Conservation (phyloP, 2,888 invertebrate species). For the Oscheius sp. region DNA sequence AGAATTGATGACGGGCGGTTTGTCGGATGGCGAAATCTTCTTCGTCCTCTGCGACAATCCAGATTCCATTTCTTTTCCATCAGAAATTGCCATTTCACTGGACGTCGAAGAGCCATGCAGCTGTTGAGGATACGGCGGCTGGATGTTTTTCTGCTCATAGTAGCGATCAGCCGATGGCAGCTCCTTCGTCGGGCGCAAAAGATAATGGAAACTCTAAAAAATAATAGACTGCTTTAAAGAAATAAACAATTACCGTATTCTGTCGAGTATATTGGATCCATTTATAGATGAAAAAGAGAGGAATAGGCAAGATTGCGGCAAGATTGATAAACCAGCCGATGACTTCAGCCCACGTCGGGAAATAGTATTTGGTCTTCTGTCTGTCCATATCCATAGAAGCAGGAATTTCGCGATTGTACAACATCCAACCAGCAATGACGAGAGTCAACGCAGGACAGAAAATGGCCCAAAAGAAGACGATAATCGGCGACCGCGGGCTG, state of each 20-base stretch:
- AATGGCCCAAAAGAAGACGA: conserved; percentile 13
- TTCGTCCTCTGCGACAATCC: too few relatives aligned
- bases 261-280: neutral
- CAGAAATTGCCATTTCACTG: too few relatives aligned
- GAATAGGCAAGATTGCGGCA: neutral
- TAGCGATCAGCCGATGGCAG: conserved; percentile 13
- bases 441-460: conserved; percentile 14
- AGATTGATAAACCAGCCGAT: conserved; percentile 30
- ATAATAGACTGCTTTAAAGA: too few relatives aligned
- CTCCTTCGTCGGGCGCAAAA: conserved; percentile 16
- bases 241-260: too few relatives aligned
- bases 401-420: neutral
- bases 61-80: too few relatives aligned
- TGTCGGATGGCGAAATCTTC: too few relatives aligned
- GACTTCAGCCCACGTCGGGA: conserved; percentile 7
- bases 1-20: too few relatives aligned
- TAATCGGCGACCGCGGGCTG: conserved; percentile 5
- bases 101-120: too few relatives aligned
- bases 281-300: conserved; percentile 16
- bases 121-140: neutral
- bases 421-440: neutral
- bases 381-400: neutral
- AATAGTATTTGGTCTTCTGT: neutral
- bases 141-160: conserved; percentile 15
- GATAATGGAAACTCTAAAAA: conserved; percentile 6